Percentiles rank a stretch among this genome's conserved stretches.
These are phyloP conservation scores for Dipus sagitta DNA, from an alignment of 2,797 vertebrate genomes.

Conservation along the genomic window DNA sequence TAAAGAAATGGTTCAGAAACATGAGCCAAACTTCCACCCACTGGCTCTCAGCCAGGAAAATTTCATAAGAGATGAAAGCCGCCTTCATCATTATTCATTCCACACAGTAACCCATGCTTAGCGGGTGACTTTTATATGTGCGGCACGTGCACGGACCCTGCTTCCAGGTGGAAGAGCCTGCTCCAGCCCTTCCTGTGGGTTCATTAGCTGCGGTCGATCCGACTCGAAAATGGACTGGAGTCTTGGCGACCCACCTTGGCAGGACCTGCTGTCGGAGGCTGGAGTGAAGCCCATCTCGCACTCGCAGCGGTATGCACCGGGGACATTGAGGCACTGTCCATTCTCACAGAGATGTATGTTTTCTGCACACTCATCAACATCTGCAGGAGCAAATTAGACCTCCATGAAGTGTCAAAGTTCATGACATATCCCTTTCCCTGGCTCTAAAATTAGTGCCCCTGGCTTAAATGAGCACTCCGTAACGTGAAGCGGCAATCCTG, in stretches of 20 bases:
- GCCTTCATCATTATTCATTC: constrained; percentile 67
- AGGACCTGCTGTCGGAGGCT: constrained; percentile 88
- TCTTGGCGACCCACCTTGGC: constrained; percentile 89
- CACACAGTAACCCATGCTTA: constrained; percentile 70
- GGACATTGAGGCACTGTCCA: constrained; percentile 91
- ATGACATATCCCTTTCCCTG: neutral
- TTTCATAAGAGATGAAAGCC: constrained; percentile 76
- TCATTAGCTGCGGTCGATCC: constrained; percentile 64
- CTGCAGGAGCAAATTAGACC: constrained; percentile 82
- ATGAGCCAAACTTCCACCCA: constrained; percentile 66
- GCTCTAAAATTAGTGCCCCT: constrained; percentile 13
- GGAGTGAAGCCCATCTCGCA: constrained; percentile 93
- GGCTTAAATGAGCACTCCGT: neutral
- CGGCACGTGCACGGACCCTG: constrained; percentile 64
- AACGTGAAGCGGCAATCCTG: neutral
- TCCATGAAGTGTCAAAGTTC: neutral
- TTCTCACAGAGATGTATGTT: constrained; percentile 91
- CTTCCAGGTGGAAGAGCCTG: constrained; percentile 72
- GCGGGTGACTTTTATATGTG: constrained; percentile 67
- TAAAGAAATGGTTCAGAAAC: neutral
- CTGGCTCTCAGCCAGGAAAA: constrained; percentile 74
- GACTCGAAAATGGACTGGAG: constrained; percentile 58
- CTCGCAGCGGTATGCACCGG: constrained; percentile 90
- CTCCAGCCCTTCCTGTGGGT: constrained; percentile 73
- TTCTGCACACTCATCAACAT: constrained; percentile 92